Conservation (phyloP, 2,113 vertebrate species). For the Accipiter virgatus region DNA sequence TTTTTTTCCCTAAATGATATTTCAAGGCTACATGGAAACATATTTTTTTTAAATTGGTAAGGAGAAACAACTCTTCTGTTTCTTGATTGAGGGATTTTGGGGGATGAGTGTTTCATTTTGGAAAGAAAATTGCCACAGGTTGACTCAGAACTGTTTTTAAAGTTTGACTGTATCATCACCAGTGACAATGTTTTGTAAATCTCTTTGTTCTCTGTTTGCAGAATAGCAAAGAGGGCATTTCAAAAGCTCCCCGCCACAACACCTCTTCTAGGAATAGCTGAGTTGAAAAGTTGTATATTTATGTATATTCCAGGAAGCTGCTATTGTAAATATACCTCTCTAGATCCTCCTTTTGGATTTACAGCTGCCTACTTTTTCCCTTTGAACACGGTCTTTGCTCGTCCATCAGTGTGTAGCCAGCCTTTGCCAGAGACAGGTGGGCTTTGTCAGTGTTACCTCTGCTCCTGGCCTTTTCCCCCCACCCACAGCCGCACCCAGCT, state of each 20-base stretch:
- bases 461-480: accelerated
- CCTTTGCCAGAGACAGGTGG: not conserved
- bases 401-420: not conserved
- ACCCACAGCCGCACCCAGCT: not conserved
- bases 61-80: not conserved
- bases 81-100: not conserved
- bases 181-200: not conserved
- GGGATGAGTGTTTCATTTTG: not conserved
- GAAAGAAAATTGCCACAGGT: not conserved
- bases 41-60: not conserved
- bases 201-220: not conserved
- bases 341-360: not conserved
- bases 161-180: not conserved
- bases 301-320: not conserved
- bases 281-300: not conserved
- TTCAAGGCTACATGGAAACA: not conserved
- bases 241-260: not conserved
- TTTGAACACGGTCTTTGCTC: not conserved
- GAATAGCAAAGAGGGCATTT: not conserved
- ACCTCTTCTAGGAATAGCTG: not conserved
- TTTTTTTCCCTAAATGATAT: not conserved
- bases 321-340: not conserved
- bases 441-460: not conserved
- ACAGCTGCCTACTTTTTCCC: not conserved
- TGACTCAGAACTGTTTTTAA: not conserved